Base-by-base conservation (phyloP, 2,113 vertebrate species). In the Gymnobelideus leadbeateri region DNA sequence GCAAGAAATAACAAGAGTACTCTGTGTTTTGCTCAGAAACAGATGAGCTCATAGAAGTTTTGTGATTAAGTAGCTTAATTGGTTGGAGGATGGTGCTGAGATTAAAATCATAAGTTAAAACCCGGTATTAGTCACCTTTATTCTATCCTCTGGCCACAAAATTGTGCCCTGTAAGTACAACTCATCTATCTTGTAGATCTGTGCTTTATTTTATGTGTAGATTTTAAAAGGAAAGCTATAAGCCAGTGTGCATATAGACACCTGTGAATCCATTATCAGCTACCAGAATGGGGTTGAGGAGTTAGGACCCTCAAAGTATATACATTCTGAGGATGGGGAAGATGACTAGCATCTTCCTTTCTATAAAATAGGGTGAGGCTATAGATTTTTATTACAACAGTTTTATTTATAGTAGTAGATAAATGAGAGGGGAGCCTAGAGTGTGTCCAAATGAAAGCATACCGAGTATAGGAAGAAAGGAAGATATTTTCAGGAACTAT, bases 21-120 rank as follows among this genome's bases (percentile, higher is more conserved):
- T 52, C 91, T 77, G 51, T 52, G 46, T 50, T 91, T 92, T 92
- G 61, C 89, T 94, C 91, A 93, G 57, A 84, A 92, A 84, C 68
- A 93, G 51, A 94, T 23, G 47, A 47, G 23, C 51, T 52, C 37
- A 2, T 94, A 94, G 77, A 94, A 53, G 90, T 84, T 43, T n/a
- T 43, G 16, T 21, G 6, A 43, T 43, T 90, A n/a, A 52, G 21
- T n/a, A 92, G 14, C 46, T 84, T 26, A 9, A 49, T 43, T 91
- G n/a, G 52, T 46, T 89, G n/a, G 52, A 91, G 55, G 68, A n/a
- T 37, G 25, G 25, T 51, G 24, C 52, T 46, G 89, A 95, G 90
- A 89, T 77, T 52, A 43, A 93, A 50, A 23, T 3, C 68, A n/a
- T 19, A 92, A 23, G 25, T 89, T 37, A 77, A n/a, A 55, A 16